These are phyloP conservation scores for Corvus moneduloides DNA, from an alignment of 2,113 vertebrate species.

Conservation along the genomic window DNA sequence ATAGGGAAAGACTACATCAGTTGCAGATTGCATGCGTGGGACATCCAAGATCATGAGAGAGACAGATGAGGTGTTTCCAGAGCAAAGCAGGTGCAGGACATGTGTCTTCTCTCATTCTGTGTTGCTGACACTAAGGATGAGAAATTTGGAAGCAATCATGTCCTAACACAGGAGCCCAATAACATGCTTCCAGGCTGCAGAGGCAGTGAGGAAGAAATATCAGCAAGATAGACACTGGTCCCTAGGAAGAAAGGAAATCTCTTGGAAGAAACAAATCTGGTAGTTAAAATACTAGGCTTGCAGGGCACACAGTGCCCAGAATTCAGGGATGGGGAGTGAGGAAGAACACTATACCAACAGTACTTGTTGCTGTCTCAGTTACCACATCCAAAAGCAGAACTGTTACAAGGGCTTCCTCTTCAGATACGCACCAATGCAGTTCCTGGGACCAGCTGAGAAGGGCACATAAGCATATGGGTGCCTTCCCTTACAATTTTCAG, in stretches of 20 bases:
- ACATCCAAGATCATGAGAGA: neutral
- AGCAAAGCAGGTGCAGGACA: neutral
- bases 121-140: neutral
- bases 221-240: neutral
- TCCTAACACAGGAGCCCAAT: neutral
- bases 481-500: conserved; percentile 80
- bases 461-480: conserved; percentile 88
- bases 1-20: neutral
- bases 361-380: fast-evolving
- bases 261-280: neutral
- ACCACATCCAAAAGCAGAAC: neutral
- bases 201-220: neutral
- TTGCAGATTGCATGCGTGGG: neutral
- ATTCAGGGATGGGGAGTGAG: fast-evolving
- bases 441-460: conserved; percentile 93
- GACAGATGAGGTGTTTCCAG: neutral
- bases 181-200: neutral
- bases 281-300: neutral
- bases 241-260: neutral
- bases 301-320: neutral
- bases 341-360: neutral
- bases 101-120: neutral
- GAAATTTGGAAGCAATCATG: neutral
- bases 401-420: neutral
- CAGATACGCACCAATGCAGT: conserved; percentile 88